Conservation (phyloP, 2,888 invertebrate genomes). For the Melangyna quadrimaculata region DNA sequence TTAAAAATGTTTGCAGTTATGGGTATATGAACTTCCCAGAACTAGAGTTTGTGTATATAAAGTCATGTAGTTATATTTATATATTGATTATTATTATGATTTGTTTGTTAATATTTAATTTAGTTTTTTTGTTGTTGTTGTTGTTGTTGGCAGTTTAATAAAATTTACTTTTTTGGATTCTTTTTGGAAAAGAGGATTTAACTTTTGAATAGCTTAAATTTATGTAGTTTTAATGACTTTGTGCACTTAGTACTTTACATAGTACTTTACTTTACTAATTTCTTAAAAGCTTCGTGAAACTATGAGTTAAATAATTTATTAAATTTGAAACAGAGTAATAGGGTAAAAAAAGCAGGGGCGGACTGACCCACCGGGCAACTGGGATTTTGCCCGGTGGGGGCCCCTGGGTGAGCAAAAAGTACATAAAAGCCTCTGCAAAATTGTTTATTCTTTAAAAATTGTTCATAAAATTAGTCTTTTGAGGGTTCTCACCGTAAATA, state of each 20-base stretch:
- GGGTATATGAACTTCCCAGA: background rate
- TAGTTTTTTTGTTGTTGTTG: background rate
- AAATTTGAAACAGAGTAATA: background rate
- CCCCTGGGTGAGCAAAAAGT: too few relatives aligned
- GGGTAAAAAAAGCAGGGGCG: background rate
- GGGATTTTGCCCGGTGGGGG: too few relatives aligned
- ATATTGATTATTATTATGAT: conserved; percentile 5
- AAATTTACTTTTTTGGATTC: background rate
- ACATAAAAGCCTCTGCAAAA: too few relatives aligned
- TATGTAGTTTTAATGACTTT: conserved; percentile 1
- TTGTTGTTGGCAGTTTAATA: background rate
- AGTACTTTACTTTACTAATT: background rate
- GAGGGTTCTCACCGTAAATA: too few relatives aligned
- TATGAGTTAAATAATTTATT: background rate
- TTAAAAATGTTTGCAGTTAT: conserved; percentile 19
- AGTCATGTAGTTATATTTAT: background rate
- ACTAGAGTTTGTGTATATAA: background rate
- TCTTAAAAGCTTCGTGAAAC: background rate
- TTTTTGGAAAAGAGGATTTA: background rate
- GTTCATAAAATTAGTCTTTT: too few relatives aligned
- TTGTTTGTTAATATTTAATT: conserved; percentile 4
- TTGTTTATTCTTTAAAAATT: too few relatives aligned
- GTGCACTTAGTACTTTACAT: background rate
- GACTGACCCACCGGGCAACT: too few relatives aligned
- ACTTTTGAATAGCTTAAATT: background rate